phyloP scores from a whole-genome alignment of 2,888 invertebrate genomes.

The Syrphus vitripennis region DNA sequence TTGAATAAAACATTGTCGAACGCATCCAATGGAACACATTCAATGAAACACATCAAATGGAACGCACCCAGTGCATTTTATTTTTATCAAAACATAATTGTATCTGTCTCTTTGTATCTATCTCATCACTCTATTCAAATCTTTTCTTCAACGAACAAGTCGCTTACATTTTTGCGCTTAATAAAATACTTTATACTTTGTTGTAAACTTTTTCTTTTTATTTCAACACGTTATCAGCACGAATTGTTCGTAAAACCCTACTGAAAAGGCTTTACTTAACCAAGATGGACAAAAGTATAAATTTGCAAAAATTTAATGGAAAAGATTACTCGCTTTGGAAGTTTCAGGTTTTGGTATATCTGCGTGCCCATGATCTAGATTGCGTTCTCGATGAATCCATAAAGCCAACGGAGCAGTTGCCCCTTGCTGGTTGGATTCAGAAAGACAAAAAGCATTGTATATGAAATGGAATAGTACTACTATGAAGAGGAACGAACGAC shows the following conservation, averaged over 20 bases:
- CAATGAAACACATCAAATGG: too few species aligned
- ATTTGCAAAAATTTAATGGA: background rate
- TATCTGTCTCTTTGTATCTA: too few species aligned
- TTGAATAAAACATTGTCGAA: too few species aligned
- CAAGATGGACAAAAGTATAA: slow-evolving; percentile 18
- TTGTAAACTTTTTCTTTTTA: background rate
- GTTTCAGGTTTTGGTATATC: background rate
- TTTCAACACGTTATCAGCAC: background rate
- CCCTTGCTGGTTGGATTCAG: background rate
- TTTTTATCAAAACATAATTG: too few species aligned
- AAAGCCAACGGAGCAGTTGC: background rate
- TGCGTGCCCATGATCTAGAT: background rate
- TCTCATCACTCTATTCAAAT: too few species aligned
- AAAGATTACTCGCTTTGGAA: slow-evolving; percentile 19
- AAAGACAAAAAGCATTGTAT: too few species aligned
- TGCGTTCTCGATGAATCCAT: background rate
- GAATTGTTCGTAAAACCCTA: background rate
- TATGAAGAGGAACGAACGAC: too few species aligned
- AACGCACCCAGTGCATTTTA: too few species aligned
- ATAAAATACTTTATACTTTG: background rate
- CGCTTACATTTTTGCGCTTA: too few species aligned
- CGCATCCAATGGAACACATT: too few species aligned
- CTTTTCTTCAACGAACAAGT: too few species aligned
- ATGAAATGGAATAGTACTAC: too few species aligned
- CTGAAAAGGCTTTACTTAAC: slow-evolving; percentile 2